A percentile compares a stretch with the other conserved stretches of the same genome.
phyloP scores from a whole-genome alignment of 2,797 vertebrate genomes.

The Pempheris klunzingeri region DNA sequence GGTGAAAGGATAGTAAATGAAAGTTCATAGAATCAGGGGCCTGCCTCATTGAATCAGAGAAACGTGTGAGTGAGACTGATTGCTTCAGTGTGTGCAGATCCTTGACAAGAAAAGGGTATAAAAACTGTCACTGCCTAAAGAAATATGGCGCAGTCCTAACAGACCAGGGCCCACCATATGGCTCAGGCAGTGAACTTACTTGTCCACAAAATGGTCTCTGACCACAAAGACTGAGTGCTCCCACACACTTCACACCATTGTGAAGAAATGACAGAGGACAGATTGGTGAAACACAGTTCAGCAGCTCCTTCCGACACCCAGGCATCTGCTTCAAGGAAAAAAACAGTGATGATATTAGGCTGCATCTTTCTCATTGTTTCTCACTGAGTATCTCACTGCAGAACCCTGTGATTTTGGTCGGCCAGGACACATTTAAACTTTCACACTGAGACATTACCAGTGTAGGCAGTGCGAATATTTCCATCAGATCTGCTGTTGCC shows the following conservation, averaged over 20 bases:
- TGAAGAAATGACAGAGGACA: slow-evolving; percentile 49
- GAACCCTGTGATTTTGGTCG: neutral
- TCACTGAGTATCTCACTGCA: neutral
- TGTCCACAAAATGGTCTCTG: slow-evolving; percentile 51
- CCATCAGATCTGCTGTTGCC: neutral
- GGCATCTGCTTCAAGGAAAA: slow-evolving; percentile 24
- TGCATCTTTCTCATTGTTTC: slow-evolving; percentile 7
- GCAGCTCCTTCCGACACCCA: slow-evolving; percentile 30
- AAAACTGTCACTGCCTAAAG: slow-evolving; percentile 38
- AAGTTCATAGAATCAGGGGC: slow-evolving; percentile 4
- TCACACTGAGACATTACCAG: neutral
- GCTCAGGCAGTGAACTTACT: slow-evolving; percentile 35
- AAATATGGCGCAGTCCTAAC: slow-evolving; percentile 41
- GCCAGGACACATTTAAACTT: slow-evolving; percentile 2
- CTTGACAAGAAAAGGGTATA: slow-evolving; percentile 22
- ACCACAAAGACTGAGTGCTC: slow-evolving; percentile 35
- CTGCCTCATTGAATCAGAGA: slow-evolving; percentile 25
- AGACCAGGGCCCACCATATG: slow-evolving; percentile 31
- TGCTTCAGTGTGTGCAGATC: slow-evolving; percentile 1
- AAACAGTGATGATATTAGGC: slow-evolving; percentile 3
- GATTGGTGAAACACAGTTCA: slow-evolving; percentile 49
- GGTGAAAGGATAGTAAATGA: neutral
- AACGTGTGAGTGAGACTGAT: neutral
- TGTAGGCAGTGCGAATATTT: neutral
- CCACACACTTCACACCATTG: slow-evolving; percentile 44